phyloP scores from a whole-genome alignment of 2,888 invertebrate species.

The Serripes groenlandicus region DNA sequence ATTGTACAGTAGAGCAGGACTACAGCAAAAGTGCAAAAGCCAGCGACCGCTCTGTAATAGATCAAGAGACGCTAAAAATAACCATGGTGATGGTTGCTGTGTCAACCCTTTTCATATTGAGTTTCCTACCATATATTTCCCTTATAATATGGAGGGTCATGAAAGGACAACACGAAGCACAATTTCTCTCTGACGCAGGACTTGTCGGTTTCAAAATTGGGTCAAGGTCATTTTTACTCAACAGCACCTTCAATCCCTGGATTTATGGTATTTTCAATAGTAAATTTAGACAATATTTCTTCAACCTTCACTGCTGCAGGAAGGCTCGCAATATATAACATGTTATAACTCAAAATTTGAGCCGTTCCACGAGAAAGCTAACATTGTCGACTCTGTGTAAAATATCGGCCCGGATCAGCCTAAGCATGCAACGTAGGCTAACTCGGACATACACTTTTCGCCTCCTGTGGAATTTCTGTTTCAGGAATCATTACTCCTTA shows the following conservation, averaged over 20 bases:
- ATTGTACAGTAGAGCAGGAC: no score
- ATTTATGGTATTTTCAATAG: slow-evolving; percentile 62
- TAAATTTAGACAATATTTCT: slow-evolving; percentile 47
- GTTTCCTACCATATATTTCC: slow-evolving; percentile 65
- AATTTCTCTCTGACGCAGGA: slow-evolving; percentile 49
- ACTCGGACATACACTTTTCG: no score
- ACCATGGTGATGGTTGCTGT: slow-evolving; percentile 61
- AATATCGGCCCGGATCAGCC: no score
- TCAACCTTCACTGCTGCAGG: slow-evolving; percentile 14
- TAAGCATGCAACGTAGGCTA: no score
- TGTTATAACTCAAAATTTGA: no score
- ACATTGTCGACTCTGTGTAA: no score
- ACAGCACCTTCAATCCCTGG: slow-evolving; percentile 56
- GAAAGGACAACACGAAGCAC: slow-evolving; percentile 54
- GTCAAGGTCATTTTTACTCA: slow-evolving; percentile 55
- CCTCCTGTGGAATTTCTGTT: no score
- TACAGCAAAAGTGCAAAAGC: no score
- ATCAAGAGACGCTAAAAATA: slow-evolving; percentile 42
- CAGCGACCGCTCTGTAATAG: no score
- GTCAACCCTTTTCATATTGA: slow-evolving; percentile 60
- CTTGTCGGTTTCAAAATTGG: slow-evolving; percentile 62
- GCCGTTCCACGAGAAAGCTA: no score
- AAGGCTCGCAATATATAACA: neutral
- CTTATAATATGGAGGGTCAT: slow-evolving; percentile 48
- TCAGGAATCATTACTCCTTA: no score